Percentiles rank a stretch among this genome's conserved stretches.
These are phyloP conservation scores for Accipiter virgatus DNA, from an alignment of 2,113 vertebrate species.

Conservation along the genomic window DNA sequence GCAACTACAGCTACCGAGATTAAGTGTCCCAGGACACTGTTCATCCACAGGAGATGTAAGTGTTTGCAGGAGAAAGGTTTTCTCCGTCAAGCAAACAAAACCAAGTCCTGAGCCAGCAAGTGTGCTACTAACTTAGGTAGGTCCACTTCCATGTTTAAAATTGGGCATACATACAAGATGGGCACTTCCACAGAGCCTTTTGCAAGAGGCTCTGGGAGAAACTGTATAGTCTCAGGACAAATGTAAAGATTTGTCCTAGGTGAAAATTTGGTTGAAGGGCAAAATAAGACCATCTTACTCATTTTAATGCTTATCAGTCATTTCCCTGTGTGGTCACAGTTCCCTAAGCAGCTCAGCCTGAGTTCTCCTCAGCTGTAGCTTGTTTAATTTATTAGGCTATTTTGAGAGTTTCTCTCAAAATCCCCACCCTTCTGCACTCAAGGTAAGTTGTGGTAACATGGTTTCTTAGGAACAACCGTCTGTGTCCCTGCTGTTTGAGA, in stretches of 20 bases:
- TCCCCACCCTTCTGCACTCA: background rate
- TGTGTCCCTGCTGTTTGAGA: background rate
- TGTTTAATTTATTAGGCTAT: background rate
- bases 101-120: background rate
- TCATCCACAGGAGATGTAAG: background rate
- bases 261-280: background rate
- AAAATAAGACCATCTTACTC: background rate
- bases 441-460: background rate
- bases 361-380: constrained; percentile 7
- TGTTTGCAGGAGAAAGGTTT: background rate
- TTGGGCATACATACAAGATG: background rate
- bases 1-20: background rate
- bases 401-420: background rate
- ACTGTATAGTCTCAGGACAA: background rate
- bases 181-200: background rate
- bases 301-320: background rate
- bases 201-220: background rate
- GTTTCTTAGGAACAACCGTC: background rate
- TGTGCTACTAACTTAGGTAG: background rate
- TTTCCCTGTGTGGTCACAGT: background rate
- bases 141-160: background rate
- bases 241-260: background rate
- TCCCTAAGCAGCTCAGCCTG: background rate
- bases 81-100: background rate
- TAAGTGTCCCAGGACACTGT: background rate